phyloP scores from a whole-genome alignment of 2,113 vertebrate genomes.

The Amphiprion ocellaris region DNA sequence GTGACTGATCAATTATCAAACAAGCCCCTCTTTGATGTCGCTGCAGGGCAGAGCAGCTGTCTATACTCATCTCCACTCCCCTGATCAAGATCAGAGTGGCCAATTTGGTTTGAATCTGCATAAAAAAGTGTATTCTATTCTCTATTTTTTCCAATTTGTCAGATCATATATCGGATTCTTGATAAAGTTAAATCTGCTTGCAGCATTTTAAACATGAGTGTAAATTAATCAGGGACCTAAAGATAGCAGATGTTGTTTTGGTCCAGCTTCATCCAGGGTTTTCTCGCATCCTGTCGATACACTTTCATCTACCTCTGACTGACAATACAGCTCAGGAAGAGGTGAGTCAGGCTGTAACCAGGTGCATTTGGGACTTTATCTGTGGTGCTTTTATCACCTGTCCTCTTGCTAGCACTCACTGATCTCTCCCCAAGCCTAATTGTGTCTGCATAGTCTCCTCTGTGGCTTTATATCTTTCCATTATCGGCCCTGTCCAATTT shows the following conservation, averaged over 20 bases:
- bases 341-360: conserved; percentile 32
- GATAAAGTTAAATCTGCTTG: not conserved
- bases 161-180: conserved; percentile 20
- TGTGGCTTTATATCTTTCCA: conserved; percentile 57
- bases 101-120: conserved; percentile 1
- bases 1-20: conserved; percentile 7
- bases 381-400: conserved; percentile 62
- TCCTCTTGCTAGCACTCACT: conserved; percentile 44
- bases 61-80: not conserved
- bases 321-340: conserved; percentile 24
- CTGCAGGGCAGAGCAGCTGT: not conserved
- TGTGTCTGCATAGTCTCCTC: conserved; percentile 67
- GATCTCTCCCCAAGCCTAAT: conserved; percentile 54
- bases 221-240: conserved; percentile 17
- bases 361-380: conserved; percentile 55
- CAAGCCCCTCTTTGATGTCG: not conserved
- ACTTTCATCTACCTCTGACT: conserved; percentile 22
- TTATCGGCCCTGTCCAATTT: conserved; percentile 55
- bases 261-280: conserved; percentile 1
- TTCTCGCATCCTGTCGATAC: conserved; percentile 13
- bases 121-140: conserved; percentile 7
- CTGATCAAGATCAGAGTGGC: not conserved
- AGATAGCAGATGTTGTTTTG: conserved; percentile 9
- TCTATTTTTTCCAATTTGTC: not conserved
- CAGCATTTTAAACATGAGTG: not conserved